A percentile compares a stretch with the other conserved stretches of the same genome.
phyloP scores from a whole-genome alignment of 2,113 vertebrate species.

The Chionis minor region DNA sequence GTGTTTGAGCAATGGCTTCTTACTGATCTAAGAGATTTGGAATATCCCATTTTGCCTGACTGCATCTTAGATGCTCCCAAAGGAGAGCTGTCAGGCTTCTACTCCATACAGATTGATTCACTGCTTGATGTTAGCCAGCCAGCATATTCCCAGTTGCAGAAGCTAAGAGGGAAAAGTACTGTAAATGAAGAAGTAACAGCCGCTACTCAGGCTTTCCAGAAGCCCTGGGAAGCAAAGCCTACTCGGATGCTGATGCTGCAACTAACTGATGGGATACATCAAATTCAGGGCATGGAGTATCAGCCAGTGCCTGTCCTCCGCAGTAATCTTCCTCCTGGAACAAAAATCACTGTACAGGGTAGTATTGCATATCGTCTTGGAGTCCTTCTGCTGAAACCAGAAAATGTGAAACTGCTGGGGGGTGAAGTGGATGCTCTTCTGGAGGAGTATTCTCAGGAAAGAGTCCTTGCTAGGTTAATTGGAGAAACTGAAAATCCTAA shows the following conservation, averaged over 20 bases:
- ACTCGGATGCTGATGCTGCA: slow-evolving; percentile 91
- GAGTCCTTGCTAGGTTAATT: slow-evolving; percentile 83
- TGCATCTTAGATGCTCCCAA: slow-evolving; percentile 80
- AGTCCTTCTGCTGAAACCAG: slow-evolving; percentile 86
- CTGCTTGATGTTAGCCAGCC: slow-evolving; percentile 91
- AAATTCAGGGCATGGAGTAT: slow-evolving; percentile 93
- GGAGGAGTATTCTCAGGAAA: slow-evolving; percentile 77
- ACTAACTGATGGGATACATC: slow-evolving; percentile 91
- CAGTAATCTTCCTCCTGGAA: slow-evolving; percentile 77
- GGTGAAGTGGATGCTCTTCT: slow-evolving; percentile 91
- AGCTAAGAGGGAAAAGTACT: slow-evolving; percentile 82
- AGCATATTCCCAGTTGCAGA: slow-evolving; percentile 90
- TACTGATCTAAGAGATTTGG: slow-evolving; percentile 91
- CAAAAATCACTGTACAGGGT: slow-evolving; percentile 90
- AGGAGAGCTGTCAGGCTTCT: slow-evolving; percentile 85
- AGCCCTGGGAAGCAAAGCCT: slow-evolving; percentile 88
- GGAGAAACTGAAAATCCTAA: slow-evolving; percentile 73
- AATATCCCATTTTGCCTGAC: slow-evolving; percentile 83
- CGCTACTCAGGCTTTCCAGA: slow-evolving; percentile 80
- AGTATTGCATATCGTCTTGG: slow-evolving; percentile 85
- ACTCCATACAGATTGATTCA: slow-evolving; percentile 92
- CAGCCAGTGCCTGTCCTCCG: slow-evolving; percentile 82
- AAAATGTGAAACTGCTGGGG: slow-evolving; percentile 89
- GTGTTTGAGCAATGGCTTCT: slow-evolving; percentile 95
- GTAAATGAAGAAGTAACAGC: slow-evolving; percentile 87